Base-by-base conservation (phyloP, 2,888 invertebrate genomes). In the Ariolimax columbianus region DNA sequence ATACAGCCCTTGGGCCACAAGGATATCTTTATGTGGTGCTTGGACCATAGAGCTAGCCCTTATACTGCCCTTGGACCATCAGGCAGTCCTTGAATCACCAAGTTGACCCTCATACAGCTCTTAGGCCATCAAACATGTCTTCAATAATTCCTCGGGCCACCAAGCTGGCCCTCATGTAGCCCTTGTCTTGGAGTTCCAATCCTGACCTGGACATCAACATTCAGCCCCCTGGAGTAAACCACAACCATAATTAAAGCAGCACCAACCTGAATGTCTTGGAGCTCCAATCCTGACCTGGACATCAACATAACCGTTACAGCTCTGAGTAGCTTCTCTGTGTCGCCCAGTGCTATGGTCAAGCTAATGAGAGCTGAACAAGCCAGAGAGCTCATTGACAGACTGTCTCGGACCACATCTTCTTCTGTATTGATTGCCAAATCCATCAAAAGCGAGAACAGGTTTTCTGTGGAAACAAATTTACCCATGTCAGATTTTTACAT, bases 351-450 rank as follows among this genome's bases (percentile, higher is more conserved):
- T 77, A 99, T 97, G 26, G 98, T 97, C 86, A 99, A 95, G 83
- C 98, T 97, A 82, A 99, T 95, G 17, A 99, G 95, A 90, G 98
- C 98, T 1, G 99, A 97, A 93, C 98, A 97, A 80, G 98, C 97
- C 86, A 98, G 96, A 7, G 97, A 96, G 36, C 97, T 97, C 91
- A 98, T 92, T 95, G 89, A 95, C 95, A 91, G 95, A 95, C 82
- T 96, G 38, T 88, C 88, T 38, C 82, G 81, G 23, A 86, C 78
- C 51, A 82, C 95, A 11, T 75, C 81, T 38, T 89, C 88, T 4
- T 90, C 89, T 89, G 96, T 95, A 88, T 96, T 96, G 75, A 97
- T 96, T 2, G 97, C 96, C 89, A 98, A 95, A 90, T 98, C 97
- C 90, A 97, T 95, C 78, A 99, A 95, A 90, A 98, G 95, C 88